Evolutionary conservation across 2,888 invertebrate species (phyloP).

Genomic region (Agrochola lota): DNA sequence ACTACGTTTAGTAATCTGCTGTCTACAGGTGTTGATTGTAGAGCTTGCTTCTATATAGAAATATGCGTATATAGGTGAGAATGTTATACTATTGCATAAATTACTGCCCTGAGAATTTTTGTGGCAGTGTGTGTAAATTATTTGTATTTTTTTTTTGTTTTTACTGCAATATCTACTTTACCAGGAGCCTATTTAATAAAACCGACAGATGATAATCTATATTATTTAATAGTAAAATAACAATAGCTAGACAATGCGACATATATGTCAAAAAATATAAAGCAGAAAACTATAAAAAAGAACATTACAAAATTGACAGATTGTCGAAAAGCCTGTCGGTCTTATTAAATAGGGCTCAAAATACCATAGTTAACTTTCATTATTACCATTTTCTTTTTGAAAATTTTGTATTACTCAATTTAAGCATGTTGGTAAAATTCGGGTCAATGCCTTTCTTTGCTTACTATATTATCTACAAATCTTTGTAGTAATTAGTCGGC

Average conservation of each 20-base stretch:
- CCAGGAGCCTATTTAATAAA: too few species aligned
- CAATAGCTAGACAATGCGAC: too few species aligned
- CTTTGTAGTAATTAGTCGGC: constrained; percentile 47
- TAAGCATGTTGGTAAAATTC: background rate
- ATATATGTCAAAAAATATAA: too few species aligned
- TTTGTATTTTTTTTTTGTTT: background rate
- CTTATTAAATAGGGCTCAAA: too few species aligned
- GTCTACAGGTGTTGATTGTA: constrained; percentile 11
- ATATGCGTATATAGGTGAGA: background rate
- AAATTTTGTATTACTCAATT: background rate
- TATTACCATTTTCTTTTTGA: background rate
- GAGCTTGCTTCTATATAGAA: background rate
- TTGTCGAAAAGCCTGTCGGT: too few species aligned
- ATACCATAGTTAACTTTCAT: background rate
- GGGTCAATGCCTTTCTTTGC: constrained; percentile 11
- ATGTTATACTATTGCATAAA: background rate
- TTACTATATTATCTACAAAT: constrained; percentile 32
- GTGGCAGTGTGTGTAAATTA: background rate
- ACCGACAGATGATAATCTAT: too few species aligned
- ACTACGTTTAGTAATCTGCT: constrained; percentile 34
- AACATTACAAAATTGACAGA: too few species aligned
- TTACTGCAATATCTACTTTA: background rate
- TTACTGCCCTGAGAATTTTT: background rate
- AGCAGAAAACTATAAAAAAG: too few species aligned
- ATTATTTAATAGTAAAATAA: too few species aligned